phyloP scores from a whole-genome alignment of 2,113 vertebrate genomes.

The Lipophrys pholis region DNA sequence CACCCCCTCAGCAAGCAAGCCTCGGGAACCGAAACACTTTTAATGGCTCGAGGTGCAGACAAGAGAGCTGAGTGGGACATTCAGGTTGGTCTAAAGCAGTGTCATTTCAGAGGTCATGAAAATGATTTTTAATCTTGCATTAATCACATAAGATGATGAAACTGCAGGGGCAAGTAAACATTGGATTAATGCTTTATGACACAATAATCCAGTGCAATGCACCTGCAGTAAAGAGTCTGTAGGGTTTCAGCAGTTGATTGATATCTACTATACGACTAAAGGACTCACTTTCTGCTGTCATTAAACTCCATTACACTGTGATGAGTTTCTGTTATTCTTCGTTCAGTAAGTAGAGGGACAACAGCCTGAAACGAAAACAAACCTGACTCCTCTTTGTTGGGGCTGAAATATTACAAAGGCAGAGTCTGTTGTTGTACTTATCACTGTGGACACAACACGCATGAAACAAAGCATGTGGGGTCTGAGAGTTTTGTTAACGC shows the following conservation, averaged over 20 bases:
- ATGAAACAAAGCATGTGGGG: no score
- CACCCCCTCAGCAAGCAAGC: conserved; percentile 89
- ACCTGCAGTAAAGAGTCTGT: conserved; percentile 6
- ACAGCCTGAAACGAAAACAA: neutral
- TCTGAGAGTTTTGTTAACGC: no score
- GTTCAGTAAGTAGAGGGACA: neutral
- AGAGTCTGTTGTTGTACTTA: neutral
- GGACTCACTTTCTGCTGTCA: neutral
- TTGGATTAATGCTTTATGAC: neutral
- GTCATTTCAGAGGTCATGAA: conserved; percentile 12
- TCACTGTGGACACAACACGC: neutral
- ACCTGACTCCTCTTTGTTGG: neutral
- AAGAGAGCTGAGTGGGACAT: conserved; percentile 21
- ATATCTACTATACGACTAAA: no score
- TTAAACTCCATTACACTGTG: conserved; percentile 2
- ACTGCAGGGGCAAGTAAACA: conserved; percentile 7
- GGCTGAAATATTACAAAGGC: neutral
- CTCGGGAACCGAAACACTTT: conserved; percentile 85
- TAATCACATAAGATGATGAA: conserved; percentile 21
- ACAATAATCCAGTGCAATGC: conserved; percentile 18
- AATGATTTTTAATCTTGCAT: conserved; percentile 10
- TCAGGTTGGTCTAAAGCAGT: conserved; percentile 11
- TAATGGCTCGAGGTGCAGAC: conserved; percentile 87
- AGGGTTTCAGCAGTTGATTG: no score
- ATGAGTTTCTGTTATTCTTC: conserved; percentile 3